Percentiles rank a stretch among this genome's conserved stretches.
Conservation (phyloP, 2,888 invertebrate species). For the Nemotelus pantherinus region DNA sequence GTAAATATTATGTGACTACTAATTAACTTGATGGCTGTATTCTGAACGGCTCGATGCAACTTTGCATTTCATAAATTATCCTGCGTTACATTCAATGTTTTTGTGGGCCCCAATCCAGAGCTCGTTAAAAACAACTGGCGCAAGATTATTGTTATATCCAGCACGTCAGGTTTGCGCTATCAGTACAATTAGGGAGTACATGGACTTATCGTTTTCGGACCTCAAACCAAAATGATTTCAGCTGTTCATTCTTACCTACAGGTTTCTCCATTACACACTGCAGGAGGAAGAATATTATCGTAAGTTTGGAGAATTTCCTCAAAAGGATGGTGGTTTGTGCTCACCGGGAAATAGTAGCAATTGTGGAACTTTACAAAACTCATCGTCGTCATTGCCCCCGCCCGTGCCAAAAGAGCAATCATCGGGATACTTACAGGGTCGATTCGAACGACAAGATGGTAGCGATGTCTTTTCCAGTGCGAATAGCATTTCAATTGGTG, state of each 20-base stretch:
- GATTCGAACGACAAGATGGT: neutral
- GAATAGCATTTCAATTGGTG: neutral
- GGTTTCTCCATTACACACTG: constrained; percentile 79
- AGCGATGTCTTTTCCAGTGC: neutral
- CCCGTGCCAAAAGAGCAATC: neutral
- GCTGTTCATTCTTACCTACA: constrained; percentile 54
- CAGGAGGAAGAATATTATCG: constrained; percentile 81
- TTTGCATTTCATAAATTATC: no score
- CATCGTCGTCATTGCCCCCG: neutral
- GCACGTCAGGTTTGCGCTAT: no score
- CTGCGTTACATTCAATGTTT: no score
- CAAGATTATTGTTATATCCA: no score
- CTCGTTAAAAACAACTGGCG: no score
- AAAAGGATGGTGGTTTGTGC: constrained; percentile 24
- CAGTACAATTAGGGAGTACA: no score
- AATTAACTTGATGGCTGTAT: no score
- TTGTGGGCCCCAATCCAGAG: no score
- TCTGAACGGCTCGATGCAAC: no score
- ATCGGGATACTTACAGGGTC: neutral
- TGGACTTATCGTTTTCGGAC: no score
- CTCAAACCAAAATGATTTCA: no score
- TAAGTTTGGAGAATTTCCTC: constrained; percentile 76
- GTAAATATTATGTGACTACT: no score
- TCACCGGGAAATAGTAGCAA: neutral
- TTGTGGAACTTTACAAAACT: neutral